Conservation (phyloP, 2,113 vertebrate species). For the Bos taurus region ARS-UCD2.0 NC_037344.1:43426001-43426500, state of each 20-base stretch:
- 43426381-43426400: neutral
- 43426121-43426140: rapidly evolving
- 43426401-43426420: neutral
- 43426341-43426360: neutral
- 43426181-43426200: neutral
- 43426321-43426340: neutral
- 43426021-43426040: neutral
- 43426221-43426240: neutral
- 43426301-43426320: neutral
- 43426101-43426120: neutral
- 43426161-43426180: neutral
- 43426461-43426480: neutral
- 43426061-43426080: neutral
- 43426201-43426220: neutral
- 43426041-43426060: neutral
- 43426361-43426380: neutral
- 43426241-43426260: neutral
- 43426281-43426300: neutral
- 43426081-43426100: neutral
- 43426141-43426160: neutral
- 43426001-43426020: neutral
- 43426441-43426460: neutral
- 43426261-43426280: neutral
- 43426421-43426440: neutral
- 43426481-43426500: neutral